Evolutionary conservation across 2,888 invertebrate species (phyloP).

Genomic region (Chrysolina americana): DNA sequence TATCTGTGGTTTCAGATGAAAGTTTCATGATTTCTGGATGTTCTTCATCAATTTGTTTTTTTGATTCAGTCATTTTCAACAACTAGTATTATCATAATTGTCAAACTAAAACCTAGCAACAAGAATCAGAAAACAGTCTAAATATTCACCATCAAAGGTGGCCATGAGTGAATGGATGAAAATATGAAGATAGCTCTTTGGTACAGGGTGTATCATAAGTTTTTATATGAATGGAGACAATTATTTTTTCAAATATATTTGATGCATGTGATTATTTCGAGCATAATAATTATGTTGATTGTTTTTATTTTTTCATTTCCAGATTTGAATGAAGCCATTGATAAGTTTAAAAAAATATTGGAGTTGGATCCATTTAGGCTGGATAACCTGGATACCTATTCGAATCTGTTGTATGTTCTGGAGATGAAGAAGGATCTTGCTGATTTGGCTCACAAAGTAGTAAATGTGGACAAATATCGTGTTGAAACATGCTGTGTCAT

Average conservation of each 20-base stretch:
- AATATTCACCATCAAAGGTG: not conserved
- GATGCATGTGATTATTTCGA: too few species aligned
- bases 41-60: not conserved
- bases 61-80: conserved; percentile 1
- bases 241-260: too few species aligned
- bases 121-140: conserved; percentile 3
- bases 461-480: conserved; percentile 95
- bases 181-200: conserved; percentile 3
- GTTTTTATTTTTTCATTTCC: conserved; percentile 57
- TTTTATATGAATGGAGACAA: too few species aligned
- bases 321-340: conserved; percentile 93
- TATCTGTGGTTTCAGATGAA: not conserved
- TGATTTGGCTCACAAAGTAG: conserved; percentile 92
- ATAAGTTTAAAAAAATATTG: conserved; percentile 86
- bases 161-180: not conserved
- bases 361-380: conserved; percentile 92
- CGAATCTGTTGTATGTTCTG: conserved; percentile 95
- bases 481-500: conserved; percentile 99
- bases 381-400: conserved; percentile 97
- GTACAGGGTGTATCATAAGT: not conserved
- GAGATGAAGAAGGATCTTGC: conserved; percentile 94
- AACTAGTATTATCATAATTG: not conserved
- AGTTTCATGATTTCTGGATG: conserved; percentile 1
- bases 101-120: not conserved
- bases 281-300: too few species aligned